Base-by-base conservation (phyloP, 2,797 vertebrate species). In the Rhadinocentrus ornatus region DNA sequence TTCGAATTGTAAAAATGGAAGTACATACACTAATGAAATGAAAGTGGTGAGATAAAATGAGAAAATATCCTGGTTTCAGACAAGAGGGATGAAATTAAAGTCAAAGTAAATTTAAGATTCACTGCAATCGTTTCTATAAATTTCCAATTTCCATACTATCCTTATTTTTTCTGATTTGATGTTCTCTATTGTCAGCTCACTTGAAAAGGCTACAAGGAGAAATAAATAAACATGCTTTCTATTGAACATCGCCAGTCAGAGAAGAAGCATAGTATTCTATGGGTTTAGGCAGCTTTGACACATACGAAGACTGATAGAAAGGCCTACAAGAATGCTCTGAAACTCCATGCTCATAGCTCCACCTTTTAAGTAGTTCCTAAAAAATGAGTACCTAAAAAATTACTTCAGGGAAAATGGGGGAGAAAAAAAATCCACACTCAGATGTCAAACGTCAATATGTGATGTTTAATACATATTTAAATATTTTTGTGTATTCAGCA, bases 381-480 rank as follows among this genome's bases (percentile, higher is more conserved):
- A 69, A 57, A 73, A 72, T 65, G 62, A 81, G 58, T 9, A 32
- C 31, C 60, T 50, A 31, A 48, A 32, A 62, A 37, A 88, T 76
- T 62, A 80, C 73, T 66, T 67, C 32, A 13, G 73, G 78, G 69
- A 76, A 44, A 26, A 35, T 52, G 35, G 32, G n/a, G 32, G 29
- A 73, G 32, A 60, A 35, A 46, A 37, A 54, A 39, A 74, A 66
- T 37, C 20, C 22, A 65, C 58, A 69, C 39, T 66, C 67, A 70
- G 55, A 66, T 26, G 64, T 77, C 71, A 73, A 69, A 68, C 22
- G 61, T 81, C 77, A 82, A 77, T 75, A 80, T 62, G 71, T 66
- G 73, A 84, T 75, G 69, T 74, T 80, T 62, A 66, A 73, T 85
- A 72, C 75, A 84, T 82, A 78, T 84, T 83, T 78, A 65, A 84